Conservation (phyloP, 2,113 vertebrate species). For the Entelurus aequoreus region DNA sequence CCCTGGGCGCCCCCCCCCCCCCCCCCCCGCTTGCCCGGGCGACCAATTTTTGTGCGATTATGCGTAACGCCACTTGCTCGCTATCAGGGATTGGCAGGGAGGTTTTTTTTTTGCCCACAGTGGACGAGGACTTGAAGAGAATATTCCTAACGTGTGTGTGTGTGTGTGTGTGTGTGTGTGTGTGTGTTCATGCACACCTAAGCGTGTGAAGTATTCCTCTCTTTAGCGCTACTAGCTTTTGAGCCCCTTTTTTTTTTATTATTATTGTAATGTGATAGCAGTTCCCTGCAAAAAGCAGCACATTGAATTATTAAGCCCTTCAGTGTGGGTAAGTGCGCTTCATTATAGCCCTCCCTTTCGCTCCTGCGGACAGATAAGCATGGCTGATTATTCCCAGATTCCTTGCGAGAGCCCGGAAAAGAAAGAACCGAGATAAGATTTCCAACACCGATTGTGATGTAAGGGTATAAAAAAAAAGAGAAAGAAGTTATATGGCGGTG, state of each 20-base stretch:
- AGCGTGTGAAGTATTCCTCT: slow-evolving; percentile 14
- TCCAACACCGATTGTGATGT: slow-evolving; percentile 69
- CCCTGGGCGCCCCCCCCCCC: neutral
- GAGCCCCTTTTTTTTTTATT: slow-evolving; percentile 50
- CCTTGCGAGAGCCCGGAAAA: slow-evolving; percentile 46
- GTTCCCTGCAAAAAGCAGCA: slow-evolving; percentile 69
- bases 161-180: neutral
- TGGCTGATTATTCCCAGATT: slow-evolving; percentile 65
- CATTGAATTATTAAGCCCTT: slow-evolving; percentile 74
- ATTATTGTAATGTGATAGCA: slow-evolving; percentile 68
- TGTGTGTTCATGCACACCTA: too few species aligned
- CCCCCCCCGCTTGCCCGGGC: neutral
- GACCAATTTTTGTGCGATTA: slow-evolving; percentile 6
- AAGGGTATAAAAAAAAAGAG: slow-evolving; percentile 28
- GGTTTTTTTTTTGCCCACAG: too few species aligned
- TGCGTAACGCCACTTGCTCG: slow-evolving; percentile 1
- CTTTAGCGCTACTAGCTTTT: slow-evolving; percentile 63
- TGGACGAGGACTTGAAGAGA: too few species aligned
- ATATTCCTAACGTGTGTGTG: neutral
- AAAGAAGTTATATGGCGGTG: slow-evolving; percentile 54
- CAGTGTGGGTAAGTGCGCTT: slow-evolving; percentile 70
- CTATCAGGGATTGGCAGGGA: neutral
- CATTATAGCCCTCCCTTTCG: slow-evolving; percentile 56
- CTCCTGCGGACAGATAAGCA: slow-evolving; percentile 66
- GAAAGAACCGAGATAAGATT: slow-evolving; percentile 72